Evolutionary conservation across 2,888 invertebrate species (phyloP), one percentile per base, ranked within the genome.

Genomic region (Macaria notata): DNA sequence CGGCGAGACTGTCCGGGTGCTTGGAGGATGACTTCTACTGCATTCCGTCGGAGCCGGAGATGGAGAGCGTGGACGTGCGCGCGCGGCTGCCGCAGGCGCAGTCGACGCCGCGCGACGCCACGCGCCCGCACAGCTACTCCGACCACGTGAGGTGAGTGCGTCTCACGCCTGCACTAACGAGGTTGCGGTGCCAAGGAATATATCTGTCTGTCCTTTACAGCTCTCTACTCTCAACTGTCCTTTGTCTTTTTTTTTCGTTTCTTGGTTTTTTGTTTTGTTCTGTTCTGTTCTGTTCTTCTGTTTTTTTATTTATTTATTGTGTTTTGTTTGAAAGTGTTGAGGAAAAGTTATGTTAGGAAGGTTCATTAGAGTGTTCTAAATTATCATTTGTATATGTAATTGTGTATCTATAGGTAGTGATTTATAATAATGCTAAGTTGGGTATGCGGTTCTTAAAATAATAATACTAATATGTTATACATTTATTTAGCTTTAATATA

Each of bases 21-120:
- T 70, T 87, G 44, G 90, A 91, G 76, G 91, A 89, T 73, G 89
- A 90, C 73, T 88, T 92, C 76, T 90, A 88, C 72, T 84, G 86
- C 74, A 78, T 88, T 42, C 81, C 84, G 6, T 83, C 85, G 29
- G 87, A 87, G 55, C 74, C 77, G 43, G 86, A 77, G 47, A 79
- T 68, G 52, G 79, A 79, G 56, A 68, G 73, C 47, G 77, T 82
- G 31, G 88, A 88, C 76, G 77, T 84, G 54, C 73, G 87, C 29
- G 73, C 78, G 48, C 71, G 83, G 56, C 73, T 87, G 66, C 73
- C 48, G n/a, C 48, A 55, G 48, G 60, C 43, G 57, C 54, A 7
- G 51, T 54, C 29, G 65, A 61, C 54, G 65, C 67, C 59, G 63
- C 59, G 69, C 66, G 42, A 31, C n/a, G 45, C 48, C 29, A 30